Evolutionary conservation across 2,797 vertebrate species (phyloP).

Genomic region (Acanthiza pusilla): DNA sequence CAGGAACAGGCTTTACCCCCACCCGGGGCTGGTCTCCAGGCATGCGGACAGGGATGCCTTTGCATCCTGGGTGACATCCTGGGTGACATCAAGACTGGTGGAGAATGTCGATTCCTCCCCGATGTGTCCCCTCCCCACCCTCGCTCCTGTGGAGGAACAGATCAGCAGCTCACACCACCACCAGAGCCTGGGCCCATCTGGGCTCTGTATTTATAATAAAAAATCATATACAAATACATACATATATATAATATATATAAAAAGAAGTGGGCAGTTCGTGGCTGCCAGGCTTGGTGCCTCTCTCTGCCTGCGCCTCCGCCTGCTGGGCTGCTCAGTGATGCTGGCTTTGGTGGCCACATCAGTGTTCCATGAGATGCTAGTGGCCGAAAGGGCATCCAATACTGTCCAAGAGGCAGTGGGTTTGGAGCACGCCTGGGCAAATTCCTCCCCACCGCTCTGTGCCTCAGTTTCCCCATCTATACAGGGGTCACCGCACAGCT

Average conservation of each 20-base stretch:
- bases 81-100: neutral
- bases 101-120: rapidly evolving
- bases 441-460: rapidly evolving
- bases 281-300: neutral
- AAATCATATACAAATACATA: conserved; percentile 54
- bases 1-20: neutral
- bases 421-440: neutral
- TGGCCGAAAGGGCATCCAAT: rapidly evolving
- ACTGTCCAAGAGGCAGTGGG: neutral
- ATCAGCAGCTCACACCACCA: neutral
- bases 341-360: neutral
- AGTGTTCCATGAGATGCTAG: neutral
- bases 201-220: conserved; percentile 29
- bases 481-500: rapidly evolving
- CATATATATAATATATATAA: conserved; percentile 41
- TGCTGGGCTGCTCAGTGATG: neutral
- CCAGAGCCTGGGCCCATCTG: neutral
- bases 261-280: neutral
- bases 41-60: neutral
- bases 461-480: neutral
- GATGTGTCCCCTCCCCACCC: neutral
- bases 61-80: rapidly evolving
- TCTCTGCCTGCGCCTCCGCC: neutral
- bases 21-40: neutral
- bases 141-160: rapidly evolving